A percentile compares a stretch with the other conserved stretches of the same genome.
Conservation (phyloP, 2,113 vertebrate species). For the Epinephelus moara region DNA sequence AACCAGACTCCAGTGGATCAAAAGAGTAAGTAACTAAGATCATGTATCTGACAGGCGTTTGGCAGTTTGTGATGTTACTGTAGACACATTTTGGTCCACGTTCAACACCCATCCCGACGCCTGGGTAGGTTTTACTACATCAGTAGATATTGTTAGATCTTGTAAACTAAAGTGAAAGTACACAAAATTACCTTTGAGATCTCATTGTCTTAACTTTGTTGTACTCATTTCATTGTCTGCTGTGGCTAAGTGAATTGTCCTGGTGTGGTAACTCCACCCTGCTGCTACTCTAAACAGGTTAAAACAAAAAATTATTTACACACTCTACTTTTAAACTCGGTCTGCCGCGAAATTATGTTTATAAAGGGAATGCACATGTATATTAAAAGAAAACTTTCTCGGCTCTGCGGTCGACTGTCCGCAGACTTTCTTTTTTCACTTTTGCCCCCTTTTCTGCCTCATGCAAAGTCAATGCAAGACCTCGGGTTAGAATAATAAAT, state of each 20-base stretch:
- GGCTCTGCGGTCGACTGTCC: slow-evolving; percentile 36
- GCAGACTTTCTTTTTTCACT: slow-evolving; percentile 5
- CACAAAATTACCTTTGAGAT: slow-evolving; percentile 29
- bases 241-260: slow-evolving; percentile 69
- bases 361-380: slow-evolving; percentile 50
- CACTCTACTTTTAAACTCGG: slow-evolving; percentile 62
- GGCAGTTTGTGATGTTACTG: not conserved
- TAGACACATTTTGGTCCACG: not conserved
- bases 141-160: not conserved
- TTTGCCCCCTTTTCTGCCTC: slow-evolving; percentile 32
- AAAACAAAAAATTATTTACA: slow-evolving; percentile 67
- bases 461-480: slow-evolving; percentile 50
- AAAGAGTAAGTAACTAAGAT: not conserved
- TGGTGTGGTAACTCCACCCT: slow-evolving; percentile 66
- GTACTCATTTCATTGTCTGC: slow-evolving; percentile 46
- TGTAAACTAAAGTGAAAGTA: slow-evolving; percentile 4
- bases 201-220: slow-evolving; percentile 30
- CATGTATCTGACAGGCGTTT: not conserved
- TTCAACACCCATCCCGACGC: not conserved
- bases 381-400: slow-evolving; percentile 65
- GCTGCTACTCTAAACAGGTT: slow-evolving; percentile 73
- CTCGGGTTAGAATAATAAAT: slow-evolving; percentile 74
- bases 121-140: not conserved
- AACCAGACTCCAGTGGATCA: not conserved
- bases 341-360: slow-evolving; percentile 56